Conservation (phyloP, 2,113 vertebrate genomes). For the Pyrgilauda ruficollis region DNA sequence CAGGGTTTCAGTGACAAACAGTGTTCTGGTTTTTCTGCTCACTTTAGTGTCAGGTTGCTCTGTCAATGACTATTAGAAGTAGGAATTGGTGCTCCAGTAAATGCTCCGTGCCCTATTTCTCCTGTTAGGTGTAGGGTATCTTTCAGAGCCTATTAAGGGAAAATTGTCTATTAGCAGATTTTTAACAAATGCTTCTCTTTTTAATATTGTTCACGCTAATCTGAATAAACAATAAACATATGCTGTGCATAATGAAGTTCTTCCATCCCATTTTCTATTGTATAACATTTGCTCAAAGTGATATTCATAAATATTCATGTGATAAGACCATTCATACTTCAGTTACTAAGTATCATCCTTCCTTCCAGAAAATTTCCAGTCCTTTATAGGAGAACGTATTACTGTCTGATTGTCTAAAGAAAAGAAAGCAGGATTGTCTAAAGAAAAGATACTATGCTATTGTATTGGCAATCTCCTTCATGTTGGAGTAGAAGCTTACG, state of each 20-base stretch:
- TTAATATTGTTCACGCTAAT: neutral
- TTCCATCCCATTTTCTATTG: neutral
- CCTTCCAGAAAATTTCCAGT: neutral
- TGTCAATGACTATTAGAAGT: neutral
- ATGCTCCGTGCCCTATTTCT: neutral
- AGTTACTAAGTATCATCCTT: neutral
- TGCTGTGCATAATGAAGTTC: slow-evolving; percentile 1
- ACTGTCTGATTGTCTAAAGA: neutral
- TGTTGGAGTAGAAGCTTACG: neutral
- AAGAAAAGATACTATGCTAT: no score
- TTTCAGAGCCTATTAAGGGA: neutral
- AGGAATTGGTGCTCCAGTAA: neutral
- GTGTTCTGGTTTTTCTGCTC: neutral
- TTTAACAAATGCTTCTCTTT: neutral
- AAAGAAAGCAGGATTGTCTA: neutral
- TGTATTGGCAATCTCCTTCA: neutral
- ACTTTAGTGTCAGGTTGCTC: neutral
- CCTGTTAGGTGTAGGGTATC: neutral
- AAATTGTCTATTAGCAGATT: neutral
- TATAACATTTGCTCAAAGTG: neutral
- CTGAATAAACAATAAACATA: slow-evolving; percentile 14
- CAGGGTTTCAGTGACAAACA: neutral
- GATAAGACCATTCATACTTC: neutral
- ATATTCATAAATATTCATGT: slow-evolving; percentile 31
- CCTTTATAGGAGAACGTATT: neutral